phyloP scores from a whole-genome alignment of 2,113 vertebrate species.

The Rhinoptilus africanus region DNA sequence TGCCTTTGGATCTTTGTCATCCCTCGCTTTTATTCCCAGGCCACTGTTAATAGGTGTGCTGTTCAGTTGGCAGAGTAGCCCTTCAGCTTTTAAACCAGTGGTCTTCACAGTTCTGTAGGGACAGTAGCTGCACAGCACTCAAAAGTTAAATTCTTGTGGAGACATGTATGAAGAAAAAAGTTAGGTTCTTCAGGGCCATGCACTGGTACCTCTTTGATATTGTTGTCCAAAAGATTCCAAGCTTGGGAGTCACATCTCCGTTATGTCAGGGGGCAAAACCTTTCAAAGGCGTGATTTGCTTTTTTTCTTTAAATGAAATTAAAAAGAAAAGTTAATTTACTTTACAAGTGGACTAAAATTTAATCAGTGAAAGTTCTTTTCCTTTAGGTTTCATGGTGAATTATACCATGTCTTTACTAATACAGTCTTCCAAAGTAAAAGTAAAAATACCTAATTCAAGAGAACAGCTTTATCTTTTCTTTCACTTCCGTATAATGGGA shows the following conservation, averaged over 20 bases:
- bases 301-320: neutral
- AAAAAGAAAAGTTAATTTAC: neutral
- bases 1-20: neutral
- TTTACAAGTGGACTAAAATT: neutral
- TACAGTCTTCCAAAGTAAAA: neutral
- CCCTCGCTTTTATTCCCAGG: neutral
- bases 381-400: neutral
- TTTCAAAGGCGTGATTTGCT: neutral
- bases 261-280: neutral
- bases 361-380: neutral
- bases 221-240: neutral
- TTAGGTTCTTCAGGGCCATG: neutral
- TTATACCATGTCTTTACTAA: neutral
- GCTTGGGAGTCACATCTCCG: neutral
- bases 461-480: neutral
- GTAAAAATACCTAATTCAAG: neutral
- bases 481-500: rapidly evolving
- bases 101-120: neutral
- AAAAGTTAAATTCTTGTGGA: neutral
- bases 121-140: neutral
- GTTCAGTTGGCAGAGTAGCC: neutral
- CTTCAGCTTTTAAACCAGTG: neutral
- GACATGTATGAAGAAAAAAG: neutral
- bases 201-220: neutral
- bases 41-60: neutral